Conservation (phyloP, 2,888 invertebrate species). For the Pantelozetes paolii region DNA sequence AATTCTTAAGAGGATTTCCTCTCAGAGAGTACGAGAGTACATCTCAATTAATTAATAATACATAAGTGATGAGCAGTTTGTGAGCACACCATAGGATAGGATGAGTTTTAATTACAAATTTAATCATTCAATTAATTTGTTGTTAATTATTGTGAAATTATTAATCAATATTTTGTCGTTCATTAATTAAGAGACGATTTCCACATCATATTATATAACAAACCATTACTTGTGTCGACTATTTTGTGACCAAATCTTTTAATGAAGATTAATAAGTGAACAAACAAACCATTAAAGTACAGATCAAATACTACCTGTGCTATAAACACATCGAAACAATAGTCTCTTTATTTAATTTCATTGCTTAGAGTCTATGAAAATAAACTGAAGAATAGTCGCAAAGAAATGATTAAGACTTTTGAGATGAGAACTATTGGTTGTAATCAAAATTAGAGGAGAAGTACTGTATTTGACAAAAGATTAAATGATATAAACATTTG, state of each 20-base stretch:
- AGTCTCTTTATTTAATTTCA: background rate
- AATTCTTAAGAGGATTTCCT: background rate
- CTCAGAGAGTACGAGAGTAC: background rate
- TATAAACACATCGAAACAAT: background rate
- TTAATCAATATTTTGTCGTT: background rate
- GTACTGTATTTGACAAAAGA: background rate
- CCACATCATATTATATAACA: conserved; percentile 1
- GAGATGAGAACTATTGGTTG: background rate
- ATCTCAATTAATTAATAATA: background rate
- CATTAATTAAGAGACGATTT: background rate
- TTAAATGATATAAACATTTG: background rate
- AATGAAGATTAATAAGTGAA: conserved; percentile 16
- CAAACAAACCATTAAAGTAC: conserved; percentile 14
- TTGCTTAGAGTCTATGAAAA: background rate
- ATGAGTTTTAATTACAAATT: background rate
- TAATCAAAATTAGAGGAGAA: background rate
- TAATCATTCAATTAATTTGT: background rate
- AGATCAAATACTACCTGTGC: background rate
- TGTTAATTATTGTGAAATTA: background rate
- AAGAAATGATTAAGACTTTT: background rate
- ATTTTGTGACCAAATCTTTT: background rate
- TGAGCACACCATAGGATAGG: too few species aligned
- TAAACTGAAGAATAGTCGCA: background rate
- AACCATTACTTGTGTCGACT: background rate
- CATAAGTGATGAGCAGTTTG: too few species aligned